Conservation (phyloP, 2,113 vertebrate genomes). For the Sapayoa aenigma region DNA sequence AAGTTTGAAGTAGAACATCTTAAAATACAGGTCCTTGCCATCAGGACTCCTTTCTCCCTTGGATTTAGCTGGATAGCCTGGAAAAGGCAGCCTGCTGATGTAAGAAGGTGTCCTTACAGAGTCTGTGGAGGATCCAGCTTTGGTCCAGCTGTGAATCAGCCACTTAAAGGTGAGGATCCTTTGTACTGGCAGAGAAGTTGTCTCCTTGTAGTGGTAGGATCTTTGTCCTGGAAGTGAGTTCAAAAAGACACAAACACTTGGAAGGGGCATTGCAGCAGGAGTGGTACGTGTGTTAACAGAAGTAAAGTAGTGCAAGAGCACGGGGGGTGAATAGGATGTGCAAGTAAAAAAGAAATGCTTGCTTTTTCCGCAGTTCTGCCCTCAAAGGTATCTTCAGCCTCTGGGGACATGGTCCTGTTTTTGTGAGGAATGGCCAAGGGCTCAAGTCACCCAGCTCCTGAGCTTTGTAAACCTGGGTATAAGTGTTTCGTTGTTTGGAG, state of each 20-base stretch:
- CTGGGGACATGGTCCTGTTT: neutral
- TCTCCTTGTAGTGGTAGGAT: neutral
- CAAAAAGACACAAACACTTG: neutral
- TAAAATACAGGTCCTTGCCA: neutral
- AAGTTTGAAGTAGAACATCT: neutral
- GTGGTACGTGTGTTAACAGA: accelerated
- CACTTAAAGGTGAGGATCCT: neutral
- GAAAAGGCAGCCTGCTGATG: accelerated
- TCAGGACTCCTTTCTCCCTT: neutral
- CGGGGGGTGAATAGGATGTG: neutral
- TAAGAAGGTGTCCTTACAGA: neutral
- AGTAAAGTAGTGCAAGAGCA: neutral
- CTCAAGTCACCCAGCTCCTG: neutral
- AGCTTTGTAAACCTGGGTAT: neutral
- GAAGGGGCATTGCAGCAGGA: neutral
- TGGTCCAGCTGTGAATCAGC: neutral
- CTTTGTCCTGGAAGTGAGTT: neutral
- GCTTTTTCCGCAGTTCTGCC: neutral
- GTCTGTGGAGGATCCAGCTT: neutral
- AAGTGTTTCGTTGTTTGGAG: neutral
- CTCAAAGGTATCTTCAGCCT: neutral
- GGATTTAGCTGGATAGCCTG: neutral
- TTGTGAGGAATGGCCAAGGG: neutral
- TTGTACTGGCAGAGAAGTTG: neutral
- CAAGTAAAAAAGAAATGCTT: neutral